Percentiles rank a stretch among this genome's conserved stretches.
These are phyloP conservation scores for Notolabrus celidotus DNA, from an alignment of 2,797 vertebrate genomes.

Conservation along the genomic window DNA sequence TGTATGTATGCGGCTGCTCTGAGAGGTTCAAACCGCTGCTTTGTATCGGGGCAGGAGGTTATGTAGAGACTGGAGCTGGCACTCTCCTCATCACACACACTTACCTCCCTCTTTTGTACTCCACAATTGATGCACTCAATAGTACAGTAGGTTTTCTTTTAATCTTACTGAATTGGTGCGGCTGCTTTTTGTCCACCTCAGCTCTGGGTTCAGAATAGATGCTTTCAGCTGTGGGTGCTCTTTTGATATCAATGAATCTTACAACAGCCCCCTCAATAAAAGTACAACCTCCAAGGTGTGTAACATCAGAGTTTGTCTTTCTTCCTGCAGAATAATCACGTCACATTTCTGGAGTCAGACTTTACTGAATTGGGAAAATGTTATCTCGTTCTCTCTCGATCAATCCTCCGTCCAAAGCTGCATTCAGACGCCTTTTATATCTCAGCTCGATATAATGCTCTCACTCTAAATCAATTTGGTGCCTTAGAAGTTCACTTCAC, in stretches of 20 bases:
- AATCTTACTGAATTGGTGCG: constrained; percentile 80
- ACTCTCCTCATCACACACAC: constrained; percentile 77
- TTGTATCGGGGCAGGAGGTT: constrained; percentile 78
- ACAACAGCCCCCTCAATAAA: constrained; percentile 35
- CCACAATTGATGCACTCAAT: constrained; percentile 79
- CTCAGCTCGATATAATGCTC: constrained; percentile 60
- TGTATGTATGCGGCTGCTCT: constrained; percentile 68
- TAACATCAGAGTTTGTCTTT: constrained; percentile 46
- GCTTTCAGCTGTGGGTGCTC: constrained; percentile 65
- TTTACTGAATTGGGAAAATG: constrained; percentile 53
- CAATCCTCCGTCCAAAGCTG: constrained; percentile 52
- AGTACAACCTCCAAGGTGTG: constrained; percentile 42
- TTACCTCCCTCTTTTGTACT: constrained; percentile 79
- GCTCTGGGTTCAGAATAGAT: constrained; percentile 69
- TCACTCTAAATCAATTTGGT: constrained; percentile 60
- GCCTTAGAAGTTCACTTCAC: constrained; percentile 52
- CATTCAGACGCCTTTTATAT: constrained; percentile 61
- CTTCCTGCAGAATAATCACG: constrained; percentile 14
- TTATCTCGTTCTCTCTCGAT: constrained; percentile 64
- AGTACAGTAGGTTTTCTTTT: constrained; percentile 80
- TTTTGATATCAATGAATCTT: constrained; percentile 77
- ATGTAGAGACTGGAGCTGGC: constrained; percentile 79
- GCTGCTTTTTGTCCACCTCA: constrained; percentile 76
- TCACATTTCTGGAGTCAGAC: constrained; percentile 23
- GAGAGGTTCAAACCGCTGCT: constrained; percentile 80